Evolutionary conservation across 2,113 vertebrate species (phyloP).

Genomic region (Crocuta crocuta): DNA sequence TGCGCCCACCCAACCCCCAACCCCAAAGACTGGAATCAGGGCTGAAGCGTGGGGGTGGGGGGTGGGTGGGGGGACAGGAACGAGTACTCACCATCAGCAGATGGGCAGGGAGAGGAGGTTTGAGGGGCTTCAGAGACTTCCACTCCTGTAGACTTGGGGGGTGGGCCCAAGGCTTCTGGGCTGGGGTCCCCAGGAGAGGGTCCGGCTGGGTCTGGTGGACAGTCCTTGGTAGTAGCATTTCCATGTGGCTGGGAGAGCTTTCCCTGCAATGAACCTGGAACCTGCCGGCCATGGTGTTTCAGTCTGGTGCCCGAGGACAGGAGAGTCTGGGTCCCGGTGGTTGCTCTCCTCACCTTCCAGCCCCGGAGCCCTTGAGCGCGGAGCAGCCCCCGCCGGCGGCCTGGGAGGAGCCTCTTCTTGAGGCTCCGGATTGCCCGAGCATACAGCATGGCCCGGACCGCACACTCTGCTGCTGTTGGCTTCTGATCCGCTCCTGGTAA

Average conservation of each 20-base stretch:
- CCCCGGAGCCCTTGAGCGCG: constrained; percentile 25
- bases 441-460: constrained; percentile 84
- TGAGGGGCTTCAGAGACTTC: background rate
- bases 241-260: background rate
- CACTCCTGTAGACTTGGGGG: background rate
- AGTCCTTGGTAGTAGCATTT: constrained; percentile 1
- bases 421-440: constrained; percentile 83
- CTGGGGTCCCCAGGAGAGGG: background rate
- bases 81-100: constrained; percentile 81
- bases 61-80: background rate
- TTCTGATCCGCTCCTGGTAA: background rate
- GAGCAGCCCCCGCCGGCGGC: constrained; percentile 62
- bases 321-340: constrained; percentile 82
- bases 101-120: constrained; percentile 58
- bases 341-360: constrained; percentile 74
- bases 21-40: background rate
- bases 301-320: constrained; percentile 79
- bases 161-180: background rate
- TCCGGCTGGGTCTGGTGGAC: background rate
- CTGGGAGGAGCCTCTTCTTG: constrained; percentile 84
- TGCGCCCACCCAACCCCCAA: background rate
- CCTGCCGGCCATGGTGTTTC: constrained; percentile 65
- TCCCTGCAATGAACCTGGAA: constrained; percentile 1
- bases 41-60: background rate
- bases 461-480: constrained; percentile 70